Evolutionary conservation across 2,888 invertebrate genomes (phyloP).

Genomic region (Psococerastis gibbosa): DNA sequence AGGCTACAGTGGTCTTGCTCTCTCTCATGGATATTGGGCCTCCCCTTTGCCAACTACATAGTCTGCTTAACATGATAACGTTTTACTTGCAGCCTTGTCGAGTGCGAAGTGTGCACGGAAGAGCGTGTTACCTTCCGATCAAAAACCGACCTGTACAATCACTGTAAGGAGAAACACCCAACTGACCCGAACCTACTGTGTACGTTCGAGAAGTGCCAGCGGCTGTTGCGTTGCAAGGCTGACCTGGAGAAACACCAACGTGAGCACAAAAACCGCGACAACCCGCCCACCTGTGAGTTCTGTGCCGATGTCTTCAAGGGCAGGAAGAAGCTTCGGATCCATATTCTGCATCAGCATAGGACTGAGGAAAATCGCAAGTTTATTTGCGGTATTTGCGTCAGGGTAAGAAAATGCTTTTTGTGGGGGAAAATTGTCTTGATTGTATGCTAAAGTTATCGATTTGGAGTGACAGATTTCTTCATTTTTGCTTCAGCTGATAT

Average conservation of each 20-base stretch:
- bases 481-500: too few species aligned
- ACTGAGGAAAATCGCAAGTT: constrained; percentile 30
- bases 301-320: constrained; percentile 36
- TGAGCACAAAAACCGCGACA: constrained; percentile 29
- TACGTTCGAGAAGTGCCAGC: constrained; percentile 27
- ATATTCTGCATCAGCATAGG: constrained; percentile 33
- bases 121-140: not conserved
- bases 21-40: too few species aligned
- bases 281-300: constrained; percentile 34
- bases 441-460: too few species aligned
- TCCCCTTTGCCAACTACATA: too few species aligned
- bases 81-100: not conserved
- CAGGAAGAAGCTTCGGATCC: constrained; percentile 37
- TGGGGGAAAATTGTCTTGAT: too few species aligned
- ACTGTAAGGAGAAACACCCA: constrained; percentile 24
- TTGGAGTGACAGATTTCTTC: too few species aligned
- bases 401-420: too few species aligned
- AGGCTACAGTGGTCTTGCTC: too few species aligned
- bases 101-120: constrained; percentile 4
- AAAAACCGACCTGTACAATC: constrained; percentile 6
- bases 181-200: constrained; percentile 33
- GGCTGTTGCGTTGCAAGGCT: constrained; percentile 31
- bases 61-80: too few species aligned
- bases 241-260: constrained; percentile 31
- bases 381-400: constrained; percentile 36